Evolutionary conservation across 1,140 invertebrate species (phyloP).

Genomic region (Formica exsecta): DNA sequence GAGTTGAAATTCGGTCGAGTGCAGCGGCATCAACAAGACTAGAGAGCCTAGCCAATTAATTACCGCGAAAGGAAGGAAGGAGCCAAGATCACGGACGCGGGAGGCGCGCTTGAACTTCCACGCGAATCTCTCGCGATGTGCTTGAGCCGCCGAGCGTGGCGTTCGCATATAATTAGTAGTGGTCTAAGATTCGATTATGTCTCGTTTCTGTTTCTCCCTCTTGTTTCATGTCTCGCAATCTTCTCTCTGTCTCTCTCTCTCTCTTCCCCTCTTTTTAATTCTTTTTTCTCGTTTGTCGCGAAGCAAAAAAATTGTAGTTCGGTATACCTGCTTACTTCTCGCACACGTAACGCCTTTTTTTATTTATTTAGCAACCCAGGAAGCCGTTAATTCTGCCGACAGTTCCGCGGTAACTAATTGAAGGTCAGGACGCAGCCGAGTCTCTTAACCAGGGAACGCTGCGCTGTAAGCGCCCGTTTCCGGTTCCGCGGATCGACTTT

Average conservation of each 20-base stretch:
- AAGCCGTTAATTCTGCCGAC: conserved; percentile 82
- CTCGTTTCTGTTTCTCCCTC: conserved; percentile 26
- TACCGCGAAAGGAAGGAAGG: conserved; percentile 70
- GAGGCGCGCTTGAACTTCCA: conserved; percentile 75
- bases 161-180: conserved; percentile 76
- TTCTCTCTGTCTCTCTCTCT: background rate
- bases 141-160: conserved; percentile 76
- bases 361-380: conserved; percentile 84
- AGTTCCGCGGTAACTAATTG: conserved; percentile 83
- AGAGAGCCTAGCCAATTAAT: conserved; percentile 72
- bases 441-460: conserved; percentile 77
- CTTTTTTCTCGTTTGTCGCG: background rate
- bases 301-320: conserved; percentile 23
- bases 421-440: conserved; percentile 80
- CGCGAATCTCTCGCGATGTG: conserved; percentile 74
- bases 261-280: background rate
- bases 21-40: conserved; percentile 23
- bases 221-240: background rate
- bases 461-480: conserved; percentile 80
- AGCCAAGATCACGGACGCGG: conserved; percentile 62
- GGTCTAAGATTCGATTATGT: conserved; percentile 71
- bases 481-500: conserved; percentile 75
- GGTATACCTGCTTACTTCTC: conserved; percentile 67
- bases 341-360: conserved; percentile 73
- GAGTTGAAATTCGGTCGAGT: conserved; percentile 71